Conservation (phyloP, 2,888 invertebrate species). For the Byasa hedistus region DNA sequence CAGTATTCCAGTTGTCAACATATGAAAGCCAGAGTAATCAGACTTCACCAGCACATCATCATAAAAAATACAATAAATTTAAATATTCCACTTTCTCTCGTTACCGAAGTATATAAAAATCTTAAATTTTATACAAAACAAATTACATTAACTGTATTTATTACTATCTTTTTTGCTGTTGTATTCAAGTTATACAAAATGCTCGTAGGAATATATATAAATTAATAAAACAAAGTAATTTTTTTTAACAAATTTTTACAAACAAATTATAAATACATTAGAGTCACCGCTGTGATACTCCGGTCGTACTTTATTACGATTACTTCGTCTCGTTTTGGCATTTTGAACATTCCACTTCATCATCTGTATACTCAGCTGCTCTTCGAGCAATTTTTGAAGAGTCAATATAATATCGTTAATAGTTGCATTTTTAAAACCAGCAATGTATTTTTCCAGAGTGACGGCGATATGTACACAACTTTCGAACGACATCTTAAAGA, state of each 20-base stretch:
- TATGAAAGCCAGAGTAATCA: too few species aligned
- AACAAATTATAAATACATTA: constrained; percentile 5
- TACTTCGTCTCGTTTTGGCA: constrained; percentile 45
- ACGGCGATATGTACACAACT: constrained; percentile 57
- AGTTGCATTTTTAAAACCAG: constrained; percentile 29
- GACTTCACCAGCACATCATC: too few species aligned
- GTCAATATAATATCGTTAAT: constrained; percentile 40
- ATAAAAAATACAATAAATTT: too few species aligned
- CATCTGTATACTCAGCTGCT: constrained; percentile 51
- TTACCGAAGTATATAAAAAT: too few species aligned
- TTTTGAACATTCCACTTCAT: constrained; percentile 45
- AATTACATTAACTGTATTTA: too few species aligned
- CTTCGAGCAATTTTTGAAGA: constrained; percentile 50
- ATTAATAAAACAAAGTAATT: background rate
- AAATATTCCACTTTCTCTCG: too few species aligned
- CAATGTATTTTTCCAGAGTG: constrained; percentile 49
- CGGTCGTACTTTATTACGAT: constrained; percentile 3
- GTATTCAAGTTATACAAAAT: too few species aligned
- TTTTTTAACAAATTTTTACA: background rate
- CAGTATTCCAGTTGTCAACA: too few species aligned
- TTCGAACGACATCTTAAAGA: constrained; percentile 55
- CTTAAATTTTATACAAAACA: too few species aligned
- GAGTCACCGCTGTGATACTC: background rate
- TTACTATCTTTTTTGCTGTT: too few species aligned
- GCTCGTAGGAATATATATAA: too few species aligned